A percentile compares a stretch with the other conserved stretches of the same genome.
Conservation (phyloP, 2,888 invertebrate genomes). For the Agonopterix alstromeriana region DNA sequence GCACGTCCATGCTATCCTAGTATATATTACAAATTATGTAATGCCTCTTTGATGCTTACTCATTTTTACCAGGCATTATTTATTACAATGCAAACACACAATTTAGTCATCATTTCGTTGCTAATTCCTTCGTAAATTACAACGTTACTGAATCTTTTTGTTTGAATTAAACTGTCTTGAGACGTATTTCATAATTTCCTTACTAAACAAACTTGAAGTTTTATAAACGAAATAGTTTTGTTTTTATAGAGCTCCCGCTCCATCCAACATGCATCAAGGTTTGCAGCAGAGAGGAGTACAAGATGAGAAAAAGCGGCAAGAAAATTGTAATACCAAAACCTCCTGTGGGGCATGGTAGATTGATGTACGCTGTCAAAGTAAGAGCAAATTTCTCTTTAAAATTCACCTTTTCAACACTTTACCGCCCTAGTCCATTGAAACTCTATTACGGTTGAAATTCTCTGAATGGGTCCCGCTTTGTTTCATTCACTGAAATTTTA, state of each 20-base stretch:
- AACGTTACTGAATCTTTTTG: too few species aligned
- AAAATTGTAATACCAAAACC: slow-evolving; percentile 24
- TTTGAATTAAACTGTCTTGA: too few species aligned
- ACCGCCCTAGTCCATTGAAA: slow-evolving; percentile 18
- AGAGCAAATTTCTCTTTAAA: slow-evolving; percentile 16
- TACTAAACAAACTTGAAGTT: too few species aligned
- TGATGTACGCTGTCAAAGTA: slow-evolving; percentile 63
- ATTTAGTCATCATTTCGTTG: too few species aligned
- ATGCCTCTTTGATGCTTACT: slow-evolving; percentile 24
- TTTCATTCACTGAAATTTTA: too few species aligned
- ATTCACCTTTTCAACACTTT: neutral
- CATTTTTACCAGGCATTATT: slow-evolving; percentile 20
- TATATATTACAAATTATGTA: slow-evolving; percentile 68
- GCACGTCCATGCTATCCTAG: slow-evolving; percentile 38
- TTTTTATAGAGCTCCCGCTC: slow-evolving; percentile 43
- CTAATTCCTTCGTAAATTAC: too few species aligned
- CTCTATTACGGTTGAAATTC: slow-evolving; percentile 1
- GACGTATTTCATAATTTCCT: too few species aligned
- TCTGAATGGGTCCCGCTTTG: too few species aligned
- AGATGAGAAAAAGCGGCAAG: slow-evolving; percentile 35
- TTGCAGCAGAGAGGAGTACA: slow-evolving; percentile 56
- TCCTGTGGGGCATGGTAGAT: slow-evolving; percentile 50
- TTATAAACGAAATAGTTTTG: neutral
- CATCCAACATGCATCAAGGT: slow-evolving; percentile 62
- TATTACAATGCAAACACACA: too few species aligned